Conservation (phyloP, 1,140 invertebrate genomes). For the Drepana arcuata region DNA sequence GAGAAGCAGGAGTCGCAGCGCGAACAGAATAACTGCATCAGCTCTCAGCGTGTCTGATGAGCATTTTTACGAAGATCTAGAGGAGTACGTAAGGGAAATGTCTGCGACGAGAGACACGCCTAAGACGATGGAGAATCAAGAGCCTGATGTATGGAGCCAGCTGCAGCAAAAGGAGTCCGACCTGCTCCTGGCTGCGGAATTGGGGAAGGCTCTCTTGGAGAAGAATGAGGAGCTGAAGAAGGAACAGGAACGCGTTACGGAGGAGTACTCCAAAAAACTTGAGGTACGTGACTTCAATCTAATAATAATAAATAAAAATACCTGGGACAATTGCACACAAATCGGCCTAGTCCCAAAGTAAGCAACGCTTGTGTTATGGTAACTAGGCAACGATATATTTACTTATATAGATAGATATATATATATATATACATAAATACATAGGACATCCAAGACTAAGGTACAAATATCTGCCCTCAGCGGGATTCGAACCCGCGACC, state of each 20-base stretch:
- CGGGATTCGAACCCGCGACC: too few relatives aligned
- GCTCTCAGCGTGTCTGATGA: constrained; percentile 53
- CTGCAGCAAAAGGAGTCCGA: constrained; percentile 95
- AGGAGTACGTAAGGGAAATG: constrained; percentile 74
- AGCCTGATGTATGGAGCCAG: constrained; percentile 84
- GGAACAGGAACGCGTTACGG: constrained; percentile 87
- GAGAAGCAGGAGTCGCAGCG: constrained; percentile 45
- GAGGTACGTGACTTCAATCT: too few relatives aligned
- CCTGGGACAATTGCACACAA: too few relatives aligned
- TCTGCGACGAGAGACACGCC: constrained; percentile 52
- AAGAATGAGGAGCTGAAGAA: constrained; percentile 93
- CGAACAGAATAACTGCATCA: constrained; percentile 31
- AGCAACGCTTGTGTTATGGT: too few relatives aligned
- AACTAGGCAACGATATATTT: too few relatives aligned
- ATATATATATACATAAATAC: too few relatives aligned
- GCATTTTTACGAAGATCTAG: constrained; percentile 72
- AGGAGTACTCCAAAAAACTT: constrained; percentile 92
- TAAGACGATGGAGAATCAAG: constrained; percentile 52
- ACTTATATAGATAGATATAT: too few relatives aligned
- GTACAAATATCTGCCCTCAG: too few relatives aligned
- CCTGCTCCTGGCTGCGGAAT: constrained; percentile 91
- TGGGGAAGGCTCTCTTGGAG: constrained; percentile 95
- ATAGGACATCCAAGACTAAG: too few relatives aligned
- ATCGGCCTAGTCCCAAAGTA: too few relatives aligned
- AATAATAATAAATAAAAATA: too few relatives aligned